Evolutionary conservation across 2,797 vertebrate species (phyloP).

Genomic region (Acanthiza pusilla): DNA sequence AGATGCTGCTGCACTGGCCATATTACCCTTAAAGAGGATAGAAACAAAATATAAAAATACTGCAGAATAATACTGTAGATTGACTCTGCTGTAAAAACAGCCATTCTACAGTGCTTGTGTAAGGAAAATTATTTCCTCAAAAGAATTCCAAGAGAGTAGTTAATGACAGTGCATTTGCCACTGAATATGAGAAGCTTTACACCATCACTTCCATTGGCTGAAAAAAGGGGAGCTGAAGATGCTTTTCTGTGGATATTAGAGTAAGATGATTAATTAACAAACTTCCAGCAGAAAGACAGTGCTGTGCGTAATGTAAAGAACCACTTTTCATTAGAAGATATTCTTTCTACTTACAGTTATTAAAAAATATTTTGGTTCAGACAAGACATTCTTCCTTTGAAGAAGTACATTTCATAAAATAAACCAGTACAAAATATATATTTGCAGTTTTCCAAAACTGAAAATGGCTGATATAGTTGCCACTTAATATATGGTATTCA

Average conservation of each 20-base stretch:
- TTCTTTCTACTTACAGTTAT: not conserved
- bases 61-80: not conserved
- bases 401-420: not conserved
- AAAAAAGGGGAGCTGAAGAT: not conserved
- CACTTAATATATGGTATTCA: not conserved
- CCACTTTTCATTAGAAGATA: not conserved
- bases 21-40: not conserved
- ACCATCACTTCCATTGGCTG: not conserved
- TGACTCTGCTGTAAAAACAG: not conserved
- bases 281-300: not conserved
- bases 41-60: not conserved
- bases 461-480: not conserved
- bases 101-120: not conserved
- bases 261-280: not conserved
- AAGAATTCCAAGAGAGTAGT: not conserved
- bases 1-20: not conserved
- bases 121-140: not conserved
- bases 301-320: not conserved
- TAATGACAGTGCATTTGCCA: not conserved
- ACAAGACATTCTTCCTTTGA: not conserved
- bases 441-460: not conserved
- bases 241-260: not conserved
- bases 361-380: rapidly evolving
- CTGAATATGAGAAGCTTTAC: not conserved
- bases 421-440: not conserved